Conservation (phyloP, 1,140 invertebrate genomes). For the Tetragnatha versicolor region DNA sequence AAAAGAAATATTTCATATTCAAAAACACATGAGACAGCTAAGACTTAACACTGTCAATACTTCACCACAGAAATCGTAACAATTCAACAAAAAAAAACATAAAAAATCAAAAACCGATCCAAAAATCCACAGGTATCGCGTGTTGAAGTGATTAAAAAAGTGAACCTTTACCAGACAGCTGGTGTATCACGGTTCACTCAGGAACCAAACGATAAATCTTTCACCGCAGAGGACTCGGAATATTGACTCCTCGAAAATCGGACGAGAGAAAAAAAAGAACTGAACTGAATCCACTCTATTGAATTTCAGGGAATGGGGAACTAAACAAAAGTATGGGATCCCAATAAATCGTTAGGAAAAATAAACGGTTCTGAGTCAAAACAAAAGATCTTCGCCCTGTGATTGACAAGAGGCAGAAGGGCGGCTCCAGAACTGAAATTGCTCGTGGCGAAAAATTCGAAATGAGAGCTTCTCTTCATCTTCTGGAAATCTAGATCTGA, state of each 20-base stretch:
- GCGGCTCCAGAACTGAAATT: not conserved
- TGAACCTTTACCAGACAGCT: too few species aligned
- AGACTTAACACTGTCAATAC: too few species aligned
- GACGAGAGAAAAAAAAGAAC: not conserved
- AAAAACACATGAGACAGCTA: too few species aligned
- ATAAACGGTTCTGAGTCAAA: conserved; percentile 38
- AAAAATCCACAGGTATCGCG: too few species aligned
- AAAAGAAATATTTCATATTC: too few species aligned
- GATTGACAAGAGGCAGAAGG: conserved; percentile 31
- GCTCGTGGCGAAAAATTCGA: conserved; percentile 20
- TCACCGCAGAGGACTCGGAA: too few species aligned
- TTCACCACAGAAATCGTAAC: too few species aligned
- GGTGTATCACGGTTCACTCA: too few species aligned
- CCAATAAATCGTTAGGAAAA: conserved; percentile 37
- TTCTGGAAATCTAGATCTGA: not conserved
- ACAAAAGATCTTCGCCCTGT: conserved; percentile 19
- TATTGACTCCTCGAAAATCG: conserved; percentile 10
- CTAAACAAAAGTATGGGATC: conserved; percentile 30
- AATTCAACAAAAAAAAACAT: too few species aligned
- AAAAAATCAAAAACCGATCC: too few species aligned
- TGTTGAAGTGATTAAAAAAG: too few species aligned
- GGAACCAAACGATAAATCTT: too few species aligned
- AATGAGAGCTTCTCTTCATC: not conserved
- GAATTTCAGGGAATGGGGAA: conserved; percentile 15
- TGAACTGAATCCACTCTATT: conserved; percentile 3